Conservation (phyloP, 2,888 invertebrate genomes). For the Acrobasis consociella region DNA sequence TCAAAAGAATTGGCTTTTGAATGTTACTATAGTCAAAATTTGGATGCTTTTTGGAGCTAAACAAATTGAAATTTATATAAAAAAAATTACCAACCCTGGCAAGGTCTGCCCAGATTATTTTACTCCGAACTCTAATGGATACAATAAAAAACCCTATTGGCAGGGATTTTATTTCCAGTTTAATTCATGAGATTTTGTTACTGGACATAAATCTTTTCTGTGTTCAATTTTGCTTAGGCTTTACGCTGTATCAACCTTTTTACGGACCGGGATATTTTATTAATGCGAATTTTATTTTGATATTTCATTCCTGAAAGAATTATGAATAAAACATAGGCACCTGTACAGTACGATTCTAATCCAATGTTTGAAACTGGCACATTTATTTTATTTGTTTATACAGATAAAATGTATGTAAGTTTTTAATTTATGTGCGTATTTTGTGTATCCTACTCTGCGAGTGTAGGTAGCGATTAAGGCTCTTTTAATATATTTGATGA, state of each 20-base stretch:
- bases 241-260: constrained; percentile 3
- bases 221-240: constrained; percentile 12
- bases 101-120: constrained; percentile 43
- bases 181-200: constrained; percentile 34
- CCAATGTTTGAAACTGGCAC: background rate
- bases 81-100: background rate
- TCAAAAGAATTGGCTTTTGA: too few relatives aligned
- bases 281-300: background rate
- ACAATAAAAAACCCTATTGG: constrained; percentile 45
- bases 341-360: too few relatives aligned
- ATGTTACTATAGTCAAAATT: too few relatives aligned
- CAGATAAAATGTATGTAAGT: too few relatives aligned
- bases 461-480: too few relatives aligned
- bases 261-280: background rate
- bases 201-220: constrained; percentile 24
- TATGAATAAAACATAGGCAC: background rate
- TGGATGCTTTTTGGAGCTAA: too few relatives aligned
- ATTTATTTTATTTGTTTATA: background rate
- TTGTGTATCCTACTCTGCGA: too few relatives aligned
- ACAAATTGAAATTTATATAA: background rate
- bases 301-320: background rate
- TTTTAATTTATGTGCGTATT: too few relatives aligned
- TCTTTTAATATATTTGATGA: too few relatives aligned
- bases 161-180: constrained; percentile 44
- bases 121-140: constrained; percentile 40